Evolutionary conservation across 2,888 invertebrate genomes (phyloP).

Genomic region (Bombylius major): DNA sequence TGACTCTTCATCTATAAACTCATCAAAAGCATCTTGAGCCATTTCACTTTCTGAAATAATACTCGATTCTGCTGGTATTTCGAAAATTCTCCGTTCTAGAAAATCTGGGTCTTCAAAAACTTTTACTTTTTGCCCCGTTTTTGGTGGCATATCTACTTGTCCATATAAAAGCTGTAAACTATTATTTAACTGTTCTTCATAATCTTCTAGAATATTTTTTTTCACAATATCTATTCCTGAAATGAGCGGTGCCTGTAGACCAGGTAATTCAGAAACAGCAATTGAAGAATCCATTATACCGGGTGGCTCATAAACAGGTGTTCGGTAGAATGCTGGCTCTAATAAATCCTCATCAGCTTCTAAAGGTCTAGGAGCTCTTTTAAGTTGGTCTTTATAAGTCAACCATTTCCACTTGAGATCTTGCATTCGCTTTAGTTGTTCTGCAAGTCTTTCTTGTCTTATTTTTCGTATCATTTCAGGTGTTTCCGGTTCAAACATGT

Average conservation of each 20-base stretch:
- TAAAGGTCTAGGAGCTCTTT: neutral
- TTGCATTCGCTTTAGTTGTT: neutral
- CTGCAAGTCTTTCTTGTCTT: constrained; percentile 3
- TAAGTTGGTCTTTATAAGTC: neutral
- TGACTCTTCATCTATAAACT: neutral
- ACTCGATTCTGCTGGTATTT: constrained; percentile 3
- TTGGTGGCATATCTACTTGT: neutral
- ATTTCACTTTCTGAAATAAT: constrained; percentile 1
- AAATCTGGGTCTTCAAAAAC: constrained; percentile 4
- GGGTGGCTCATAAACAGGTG: neutral
- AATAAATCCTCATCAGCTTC: constrained; percentile 6
- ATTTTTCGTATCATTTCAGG: neutral
- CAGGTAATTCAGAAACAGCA: neutral
- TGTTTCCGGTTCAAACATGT: constrained; percentile 4
- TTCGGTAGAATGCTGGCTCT: constrained; percentile 6
- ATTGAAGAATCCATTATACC: constrained; percentile 3
- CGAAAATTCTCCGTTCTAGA: constrained; percentile 1
- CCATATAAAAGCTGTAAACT: constrained; percentile 3
- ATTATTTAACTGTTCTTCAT: constrained; percentile 3
- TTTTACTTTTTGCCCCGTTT: neutral
- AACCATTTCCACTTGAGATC: neutral
- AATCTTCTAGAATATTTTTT: constrained; percentile 4
- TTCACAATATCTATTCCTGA: neutral
- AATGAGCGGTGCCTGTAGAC: neutral
- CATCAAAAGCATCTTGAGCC: neutral